Conservation (phyloP, 2,888 invertebrate species). For the Priocnemis perturbator region DNA sequence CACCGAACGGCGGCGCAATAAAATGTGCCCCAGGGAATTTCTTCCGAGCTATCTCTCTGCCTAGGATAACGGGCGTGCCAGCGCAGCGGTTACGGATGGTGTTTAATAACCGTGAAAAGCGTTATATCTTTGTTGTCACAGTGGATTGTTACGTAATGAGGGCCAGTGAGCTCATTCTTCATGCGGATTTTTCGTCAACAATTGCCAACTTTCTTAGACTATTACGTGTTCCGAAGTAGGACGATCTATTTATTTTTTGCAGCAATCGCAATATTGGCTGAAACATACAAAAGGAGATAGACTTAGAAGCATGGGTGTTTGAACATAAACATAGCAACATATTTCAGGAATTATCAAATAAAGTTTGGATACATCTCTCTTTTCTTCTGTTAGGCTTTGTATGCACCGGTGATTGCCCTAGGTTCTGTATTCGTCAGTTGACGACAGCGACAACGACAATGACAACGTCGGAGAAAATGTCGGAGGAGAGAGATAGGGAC, state of each 20-base stretch:
- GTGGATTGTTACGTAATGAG: slow-evolving; percentile 23
- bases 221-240: too few relatives aligned
- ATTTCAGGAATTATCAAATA: too few relatives aligned
- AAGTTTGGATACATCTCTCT: too few relatives aligned
- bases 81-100: slow-evolving; percentile 12
- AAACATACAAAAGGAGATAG: too few relatives aligned
- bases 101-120: slow-evolving; percentile 36
- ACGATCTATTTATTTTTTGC: too few relatives aligned
- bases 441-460: slow-evolving; percentile 11
- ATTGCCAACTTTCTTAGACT: too few relatives aligned
- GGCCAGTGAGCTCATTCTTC: too few relatives aligned
- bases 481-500: background rate
- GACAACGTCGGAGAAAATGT: background rate
- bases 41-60: slow-evolving; percentile 12
- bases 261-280: too few relatives aligned
- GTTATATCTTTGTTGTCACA: slow-evolving; percentile 43
- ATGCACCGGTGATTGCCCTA: background rate
- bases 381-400: slow-evolving; percentile 45
- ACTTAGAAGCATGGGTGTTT: too few relatives aligned
- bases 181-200: too few relatives aligned
- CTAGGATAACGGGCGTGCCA: slow-evolving; percentile 19
- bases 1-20: slow-evolving; percentile 29
- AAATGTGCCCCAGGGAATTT: slow-evolving; percentile 31
- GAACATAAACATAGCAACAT: too few relatives aligned
- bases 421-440: background rate